Percentiles rank a stretch among this genome's conserved stretches.
Conservation (phyloP, 2,113 vertebrate species). For the Centropus unirufus region DNA sequence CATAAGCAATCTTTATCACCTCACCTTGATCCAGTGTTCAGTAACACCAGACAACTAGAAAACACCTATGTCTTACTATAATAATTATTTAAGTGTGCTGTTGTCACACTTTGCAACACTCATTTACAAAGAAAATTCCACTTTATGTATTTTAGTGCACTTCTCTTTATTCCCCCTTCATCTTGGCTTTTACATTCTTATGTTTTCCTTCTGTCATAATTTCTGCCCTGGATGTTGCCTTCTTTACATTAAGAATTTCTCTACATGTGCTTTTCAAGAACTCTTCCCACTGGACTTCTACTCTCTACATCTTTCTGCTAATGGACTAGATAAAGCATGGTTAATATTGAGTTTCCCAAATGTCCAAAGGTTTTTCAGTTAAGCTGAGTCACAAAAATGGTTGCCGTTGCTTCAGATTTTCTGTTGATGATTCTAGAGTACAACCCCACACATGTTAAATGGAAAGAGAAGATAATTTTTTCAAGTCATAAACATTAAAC, state of each 20-base stretch:
- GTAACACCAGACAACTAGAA: not conserved
- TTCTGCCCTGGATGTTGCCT: not conserved
- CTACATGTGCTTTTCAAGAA: not conserved
- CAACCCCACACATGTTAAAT: not conserved
- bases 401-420: not conserved
- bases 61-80: not conserved
- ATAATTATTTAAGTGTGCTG: not conserved
- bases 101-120: not conserved
- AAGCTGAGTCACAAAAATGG: not conserved
- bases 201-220: not conserved
- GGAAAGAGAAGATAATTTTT: conserved; percentile 2
- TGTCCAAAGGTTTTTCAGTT: not conserved
- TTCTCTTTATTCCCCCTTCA: not conserved
- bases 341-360: not conserved
- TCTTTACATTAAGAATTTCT: not conserved
- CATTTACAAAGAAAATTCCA: not conserved
- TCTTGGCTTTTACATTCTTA: not conserved
- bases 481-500: not conserved
- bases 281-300: not conserved
- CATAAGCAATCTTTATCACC: not conserved
- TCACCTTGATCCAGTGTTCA: not conserved
- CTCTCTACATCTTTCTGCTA: not conserved
- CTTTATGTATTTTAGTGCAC: not conserved
- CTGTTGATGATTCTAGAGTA: not conserved
- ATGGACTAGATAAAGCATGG: not conserved